A percentile compares a stretch with the other conserved stretches of the same genome.
Evolutionary conservation across 2,797 vertebrate species (phyloP).

Genomic region (Sebastes hubbsi): DNA sequence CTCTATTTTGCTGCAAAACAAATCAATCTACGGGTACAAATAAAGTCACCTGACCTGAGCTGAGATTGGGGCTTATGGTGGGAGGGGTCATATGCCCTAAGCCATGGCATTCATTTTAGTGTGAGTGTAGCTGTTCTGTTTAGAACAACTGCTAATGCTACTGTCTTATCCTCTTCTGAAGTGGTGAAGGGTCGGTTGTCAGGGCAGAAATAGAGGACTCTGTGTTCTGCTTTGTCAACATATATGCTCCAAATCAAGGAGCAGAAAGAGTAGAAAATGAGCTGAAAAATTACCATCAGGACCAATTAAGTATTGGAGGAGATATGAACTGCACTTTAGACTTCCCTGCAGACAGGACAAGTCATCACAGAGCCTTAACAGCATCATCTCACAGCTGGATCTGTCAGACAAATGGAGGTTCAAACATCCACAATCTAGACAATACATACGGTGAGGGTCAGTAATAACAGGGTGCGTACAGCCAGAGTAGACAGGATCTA

Average conservation of each 20-base stretch:
- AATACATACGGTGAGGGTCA: constrained; percentile 11
- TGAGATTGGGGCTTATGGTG: not conserved
- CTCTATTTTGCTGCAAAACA: too few relatives aligned
- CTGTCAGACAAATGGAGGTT: not conserved
- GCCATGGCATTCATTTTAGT: not conserved
- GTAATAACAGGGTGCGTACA: not conserved
- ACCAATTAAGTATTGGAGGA: not conserved
- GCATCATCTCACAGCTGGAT: not conserved
- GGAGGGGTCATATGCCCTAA: not conserved
- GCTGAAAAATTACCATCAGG: not conserved
- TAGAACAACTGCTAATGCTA: not conserved
- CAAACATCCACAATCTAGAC: not conserved
- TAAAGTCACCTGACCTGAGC: too few relatives aligned
- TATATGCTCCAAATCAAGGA: not conserved
- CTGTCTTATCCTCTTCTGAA: not conserved
- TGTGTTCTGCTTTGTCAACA: not conserved
- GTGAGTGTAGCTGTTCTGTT: not conserved
- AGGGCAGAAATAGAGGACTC: not conserved
- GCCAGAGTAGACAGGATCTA: constrained; percentile 1
- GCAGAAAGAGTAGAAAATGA: not conserved
- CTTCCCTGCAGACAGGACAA: not conserved
- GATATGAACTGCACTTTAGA: not conserved
- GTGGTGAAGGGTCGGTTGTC: not conserved
- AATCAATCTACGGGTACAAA: too few relatives aligned
- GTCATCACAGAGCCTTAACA: not conserved